A percentile compares a stretch with the other conserved stretches of the same genome.
These are phyloP conservation scores for Athalia circularis DNA, from an alignment of 2,888 invertebrate species.

Conservation along the genomic window DNA sequence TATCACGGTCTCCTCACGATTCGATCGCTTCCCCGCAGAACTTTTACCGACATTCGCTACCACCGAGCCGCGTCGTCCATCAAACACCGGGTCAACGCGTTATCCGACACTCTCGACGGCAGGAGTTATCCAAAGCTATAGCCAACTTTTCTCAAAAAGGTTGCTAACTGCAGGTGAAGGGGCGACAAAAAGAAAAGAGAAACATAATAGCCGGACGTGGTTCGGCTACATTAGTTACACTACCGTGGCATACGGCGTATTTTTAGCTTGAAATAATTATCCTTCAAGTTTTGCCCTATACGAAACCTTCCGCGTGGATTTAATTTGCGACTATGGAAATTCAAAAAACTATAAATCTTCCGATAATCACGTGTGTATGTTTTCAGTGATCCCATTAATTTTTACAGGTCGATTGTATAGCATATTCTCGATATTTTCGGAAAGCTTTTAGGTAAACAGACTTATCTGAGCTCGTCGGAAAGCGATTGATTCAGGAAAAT, in stretches of 20 bases:
- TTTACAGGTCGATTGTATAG: no score
- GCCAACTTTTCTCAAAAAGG: constrained; percentile 9
- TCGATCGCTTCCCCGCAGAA: constrained; percentile 23
- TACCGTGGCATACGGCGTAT: constrained; percentile 35
- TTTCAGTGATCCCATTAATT: no score
- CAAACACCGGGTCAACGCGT: constrained; percentile 29
- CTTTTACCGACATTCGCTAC: constrained; percentile 18
- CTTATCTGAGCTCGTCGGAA: background rate
- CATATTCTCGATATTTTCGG: no score
- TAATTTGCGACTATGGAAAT: no score
- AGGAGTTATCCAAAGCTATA: background rate
- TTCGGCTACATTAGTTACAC: constrained; percentile 40
- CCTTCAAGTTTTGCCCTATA: background rate
- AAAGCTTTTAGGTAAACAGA: background rate
- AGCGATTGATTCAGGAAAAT: background rate
- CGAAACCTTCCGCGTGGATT: no score
- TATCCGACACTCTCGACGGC: constrained; percentile 30
- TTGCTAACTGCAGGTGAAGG: constrained; percentile 3
- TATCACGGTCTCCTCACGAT: constrained; percentile 29
- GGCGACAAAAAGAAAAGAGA: constrained; percentile 7
- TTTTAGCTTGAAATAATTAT: constrained; percentile 37
- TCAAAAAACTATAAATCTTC: background rate
- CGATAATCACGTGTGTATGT: no score
- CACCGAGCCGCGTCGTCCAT: background rate
- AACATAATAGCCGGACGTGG: constrained; percentile 44